These are phyloP conservation scores for Masnerella sp. DNA, from an alignment of 2,888 invertebrate genomes.

Conservation along the genomic window DNA sequence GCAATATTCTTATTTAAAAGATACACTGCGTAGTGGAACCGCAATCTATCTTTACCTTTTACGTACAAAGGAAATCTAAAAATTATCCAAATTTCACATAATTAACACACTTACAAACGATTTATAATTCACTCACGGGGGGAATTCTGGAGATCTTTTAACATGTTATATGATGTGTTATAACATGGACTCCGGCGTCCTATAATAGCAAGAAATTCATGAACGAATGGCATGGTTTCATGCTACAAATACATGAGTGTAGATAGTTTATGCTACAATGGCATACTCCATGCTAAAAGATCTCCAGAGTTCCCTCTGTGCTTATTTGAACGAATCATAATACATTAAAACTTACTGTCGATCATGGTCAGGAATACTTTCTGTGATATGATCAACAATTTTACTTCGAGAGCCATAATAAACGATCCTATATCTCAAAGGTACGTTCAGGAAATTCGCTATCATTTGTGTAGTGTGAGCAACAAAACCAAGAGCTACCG, in stretches of 20 bases:
- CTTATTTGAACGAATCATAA: neutral
- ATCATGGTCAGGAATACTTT: slow-evolving; percentile 83
- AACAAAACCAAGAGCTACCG: slow-evolving; percentile 92
- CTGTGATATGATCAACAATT: slow-evolving; percentile 88
- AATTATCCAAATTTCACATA: slow-evolving; percentile 49
- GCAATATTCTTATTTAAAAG: slow-evolving; percentile 96
- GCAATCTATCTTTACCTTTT: slow-evolving; percentile 86
- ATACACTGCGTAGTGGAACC: slow-evolving; percentile 94
- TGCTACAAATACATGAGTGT: too few species aligned
- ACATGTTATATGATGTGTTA: too few species aligned
- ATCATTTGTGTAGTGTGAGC: slow-evolving; percentile 90
- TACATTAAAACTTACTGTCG: slow-evolving; percentile 80
- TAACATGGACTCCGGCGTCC: too few species aligned
- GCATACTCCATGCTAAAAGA: too few species aligned
- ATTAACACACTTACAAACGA: neutral
- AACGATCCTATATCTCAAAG: slow-evolving; percentile 89
- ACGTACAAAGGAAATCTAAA: slow-evolving; percentile 90
- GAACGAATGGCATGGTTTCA: too few species aligned
- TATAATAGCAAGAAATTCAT: too few species aligned
- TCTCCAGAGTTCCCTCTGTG: too few species aligned
- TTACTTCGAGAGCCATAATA: slow-evolving; percentile 90
- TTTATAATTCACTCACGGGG: too few species aligned
- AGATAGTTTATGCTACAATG: too few species aligned
- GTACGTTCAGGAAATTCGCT: slow-evolving; percentile 89
- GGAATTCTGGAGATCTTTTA: too few species aligned